Conservation (phyloP, 2,888 invertebrate genomes). For the Ecliptopera silaceata region DNA sequence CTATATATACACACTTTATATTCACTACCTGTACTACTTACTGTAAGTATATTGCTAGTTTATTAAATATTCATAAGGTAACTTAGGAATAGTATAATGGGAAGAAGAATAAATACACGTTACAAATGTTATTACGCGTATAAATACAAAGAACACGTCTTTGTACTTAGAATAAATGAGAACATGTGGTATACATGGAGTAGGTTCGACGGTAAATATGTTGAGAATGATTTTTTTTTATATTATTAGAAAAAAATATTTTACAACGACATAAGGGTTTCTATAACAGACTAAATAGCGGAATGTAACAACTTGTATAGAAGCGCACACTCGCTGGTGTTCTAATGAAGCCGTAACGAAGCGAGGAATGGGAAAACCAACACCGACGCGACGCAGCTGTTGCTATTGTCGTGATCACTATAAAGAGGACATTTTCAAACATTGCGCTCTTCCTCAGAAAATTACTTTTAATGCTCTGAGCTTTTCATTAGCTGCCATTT, state of each 20-base stretch:
- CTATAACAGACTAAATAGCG: not conserved
- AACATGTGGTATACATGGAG: no score
- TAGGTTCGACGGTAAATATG: not conserved
- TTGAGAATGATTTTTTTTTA: not conserved
- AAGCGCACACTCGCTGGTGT: slow-evolving; percentile 45
- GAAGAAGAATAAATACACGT: no score
- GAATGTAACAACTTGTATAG: slow-evolving; percentile 23
- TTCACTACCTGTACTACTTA: no score
- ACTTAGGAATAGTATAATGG: no score
- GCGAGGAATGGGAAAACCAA: slow-evolving; percentile 66
- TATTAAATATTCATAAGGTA: no score
- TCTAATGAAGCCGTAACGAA: slow-evolving; percentile 75
- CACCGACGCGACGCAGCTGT: slow-evolving; percentile 63
- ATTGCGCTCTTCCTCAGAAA: slow-evolving; percentile 47
- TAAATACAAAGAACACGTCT: no score
- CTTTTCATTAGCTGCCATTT: slow-evolving; percentile 38
- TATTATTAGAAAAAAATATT: not conserved
- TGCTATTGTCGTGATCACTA: slow-evolving; percentile 65
- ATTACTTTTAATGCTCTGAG: slow-evolving; percentile 43
- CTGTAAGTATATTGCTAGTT: no score
- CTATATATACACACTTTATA: not conserved
- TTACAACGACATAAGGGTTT: no score
- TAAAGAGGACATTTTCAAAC: slow-evolving; percentile 53
- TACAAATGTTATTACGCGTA: no score
- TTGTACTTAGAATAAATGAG: no score